These are phyloP conservation scores for Deroplatys truncata DNA, from an alignment of 2,888 invertebrate genomes.

Conservation along the genomic window DNA sequence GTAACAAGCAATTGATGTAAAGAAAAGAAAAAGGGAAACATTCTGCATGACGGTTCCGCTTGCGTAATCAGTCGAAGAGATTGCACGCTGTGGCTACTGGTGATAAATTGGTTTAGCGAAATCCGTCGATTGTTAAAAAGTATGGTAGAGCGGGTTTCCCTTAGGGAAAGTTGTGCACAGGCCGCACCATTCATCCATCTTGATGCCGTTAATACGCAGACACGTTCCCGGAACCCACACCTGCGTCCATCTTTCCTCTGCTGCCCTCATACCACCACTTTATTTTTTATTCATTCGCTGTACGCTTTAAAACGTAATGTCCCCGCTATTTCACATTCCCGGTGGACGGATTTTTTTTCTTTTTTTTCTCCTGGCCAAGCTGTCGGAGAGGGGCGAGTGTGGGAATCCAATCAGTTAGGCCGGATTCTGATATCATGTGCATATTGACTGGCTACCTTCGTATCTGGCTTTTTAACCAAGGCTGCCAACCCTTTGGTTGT, in stretches of 20 bases:
- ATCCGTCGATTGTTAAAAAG: constrained; percentile 10
- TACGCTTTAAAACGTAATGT: background rate
- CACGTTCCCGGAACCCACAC: background rate
- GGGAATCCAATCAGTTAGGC: background rate
- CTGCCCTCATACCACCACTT: background rate
- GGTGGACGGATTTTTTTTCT: background rate
- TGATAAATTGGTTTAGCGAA: constrained; percentile 4
- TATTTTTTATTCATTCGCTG: constrained; percentile 1
- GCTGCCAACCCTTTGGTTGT: background rate
- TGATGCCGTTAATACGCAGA: constrained; percentile 3
- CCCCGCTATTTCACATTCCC: background rate
- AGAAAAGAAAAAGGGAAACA: too few relatives aligned
- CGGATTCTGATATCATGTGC: background rate
- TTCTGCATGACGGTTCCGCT: background rate
- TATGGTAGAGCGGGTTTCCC: background rate
- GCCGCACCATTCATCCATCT: background rate
- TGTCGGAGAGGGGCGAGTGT: background rate
- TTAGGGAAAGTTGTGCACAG: background rate
- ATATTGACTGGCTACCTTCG: background rate
- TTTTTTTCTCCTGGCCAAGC: background rate
- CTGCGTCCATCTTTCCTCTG: background rate
- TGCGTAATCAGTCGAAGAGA: background rate
- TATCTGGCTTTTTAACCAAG: too few relatives aligned
- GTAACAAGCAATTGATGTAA: too few relatives aligned
- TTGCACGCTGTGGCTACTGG: background rate